Conservation (phyloP, 1,140 invertebrate species). For the Drosophila obscura region DNA sequence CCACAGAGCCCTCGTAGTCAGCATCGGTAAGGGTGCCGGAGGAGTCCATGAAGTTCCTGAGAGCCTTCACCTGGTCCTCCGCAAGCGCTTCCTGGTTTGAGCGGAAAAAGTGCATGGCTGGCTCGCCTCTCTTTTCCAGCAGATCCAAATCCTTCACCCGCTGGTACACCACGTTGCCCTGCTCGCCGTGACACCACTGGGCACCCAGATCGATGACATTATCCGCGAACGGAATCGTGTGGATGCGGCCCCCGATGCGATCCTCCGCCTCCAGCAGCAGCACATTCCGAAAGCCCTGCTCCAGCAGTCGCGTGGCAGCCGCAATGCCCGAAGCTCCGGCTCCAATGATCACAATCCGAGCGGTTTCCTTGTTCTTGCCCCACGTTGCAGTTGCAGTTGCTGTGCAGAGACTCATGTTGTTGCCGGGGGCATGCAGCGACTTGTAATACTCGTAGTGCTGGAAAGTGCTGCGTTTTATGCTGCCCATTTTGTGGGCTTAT, state of each 20-base stretch:
- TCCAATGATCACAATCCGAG: constrained; percentile 85
- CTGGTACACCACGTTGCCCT: constrained; percentile 88
- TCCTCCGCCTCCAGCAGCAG: constrained; percentile 88
- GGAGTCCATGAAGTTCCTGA: constrained; percentile 27
- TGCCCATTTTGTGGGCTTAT: no score
- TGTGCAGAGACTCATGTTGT: constrained; percentile 25
- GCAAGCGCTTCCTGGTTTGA: constrained; percentile 77
- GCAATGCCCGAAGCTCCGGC: constrained; percentile 86
- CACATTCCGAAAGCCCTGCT: constrained; percentile 85
- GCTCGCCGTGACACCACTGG: constrained; percentile 91
- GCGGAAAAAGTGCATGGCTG: constrained; percentile 71
- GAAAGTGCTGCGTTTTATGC: constrained; percentile 15
- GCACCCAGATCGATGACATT: constrained; percentile 91
- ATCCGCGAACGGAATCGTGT: constrained; percentile 86
- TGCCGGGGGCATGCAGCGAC: not conserved
- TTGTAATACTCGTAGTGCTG: not conserved
- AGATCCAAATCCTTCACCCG: constrained; percentile 86
- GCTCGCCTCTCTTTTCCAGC: constrained; percentile 72
- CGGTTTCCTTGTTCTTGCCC: constrained; percentile 51
- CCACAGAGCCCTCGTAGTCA: constrained; percentile 81
- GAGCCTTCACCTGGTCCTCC: constrained; percentile 44
- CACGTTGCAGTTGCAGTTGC: not conserved
- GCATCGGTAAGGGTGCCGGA: constrained; percentile 24
- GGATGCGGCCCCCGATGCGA: constrained; percentile 89
- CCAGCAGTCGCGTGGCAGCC: constrained; percentile 85